Evolutionary conservation across 2,113 vertebrate species (phyloP).

Genomic region (Sciurus niger): DNA sequence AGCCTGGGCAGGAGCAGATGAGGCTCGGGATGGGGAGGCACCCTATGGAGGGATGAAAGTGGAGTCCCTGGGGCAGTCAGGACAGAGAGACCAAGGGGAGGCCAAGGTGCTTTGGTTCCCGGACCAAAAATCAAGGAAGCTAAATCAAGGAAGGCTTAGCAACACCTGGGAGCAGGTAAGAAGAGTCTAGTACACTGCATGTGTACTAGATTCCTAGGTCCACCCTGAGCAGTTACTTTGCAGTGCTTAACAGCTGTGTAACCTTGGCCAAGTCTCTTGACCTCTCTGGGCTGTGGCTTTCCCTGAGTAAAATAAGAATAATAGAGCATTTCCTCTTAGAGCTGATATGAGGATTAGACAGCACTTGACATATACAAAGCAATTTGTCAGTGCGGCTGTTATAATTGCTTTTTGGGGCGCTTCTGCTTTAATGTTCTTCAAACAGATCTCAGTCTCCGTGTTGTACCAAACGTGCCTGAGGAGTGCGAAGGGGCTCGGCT

Average conservation of each 20-base stretch:
- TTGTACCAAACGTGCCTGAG: not conserved
- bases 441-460: not conserved
- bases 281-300: not conserved
- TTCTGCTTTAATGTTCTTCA: not conserved
- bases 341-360: not conserved
- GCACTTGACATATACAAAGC: not conserved
- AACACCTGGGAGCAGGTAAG: not conserved
- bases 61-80: not conserved
- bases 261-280: not conserved
- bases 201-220: not conserved
- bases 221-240: not conserved
- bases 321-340: not conserved
- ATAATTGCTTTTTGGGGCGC: not conserved
- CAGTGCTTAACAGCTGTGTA: not conserved
- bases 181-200: not conserved
- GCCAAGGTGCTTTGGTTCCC: not conserved
- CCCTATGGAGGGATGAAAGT: not conserved
- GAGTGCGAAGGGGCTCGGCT: not conserved
- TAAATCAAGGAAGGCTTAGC: not conserved
- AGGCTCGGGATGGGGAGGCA: not conserved
- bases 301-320: not conserved
- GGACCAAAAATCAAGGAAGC: too few species aligned
- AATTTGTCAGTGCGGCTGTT: not conserved
- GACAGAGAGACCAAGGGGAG: not conserved
- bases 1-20: not conserved